Base-by-base conservation (phyloP, 2,888 invertebrate genomes). In the Acanthopleura granulata region DNA sequence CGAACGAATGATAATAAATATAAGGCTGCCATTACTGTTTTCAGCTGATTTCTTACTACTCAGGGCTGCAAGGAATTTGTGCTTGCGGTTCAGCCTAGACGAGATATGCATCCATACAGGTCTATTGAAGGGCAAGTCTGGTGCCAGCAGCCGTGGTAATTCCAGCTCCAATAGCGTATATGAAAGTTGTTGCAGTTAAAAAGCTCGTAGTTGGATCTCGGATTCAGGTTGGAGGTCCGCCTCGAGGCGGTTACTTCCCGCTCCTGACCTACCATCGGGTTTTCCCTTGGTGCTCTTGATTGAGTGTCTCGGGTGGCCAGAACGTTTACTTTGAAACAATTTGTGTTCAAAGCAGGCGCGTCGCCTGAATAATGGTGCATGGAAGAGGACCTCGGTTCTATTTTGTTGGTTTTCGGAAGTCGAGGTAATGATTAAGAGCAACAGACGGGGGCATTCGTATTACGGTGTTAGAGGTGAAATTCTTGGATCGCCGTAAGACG, bases 81-180 rank as follows among this genome's bases (percentile, higher is more conserved):
- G n/a, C n/a, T n/a, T n/a, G n/a, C n/a, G n/a, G n/a, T n/a, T n/a
- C n/a, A n/a, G n/a, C n/a, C n/a, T n/a, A n/a, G n/a, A n/a, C n/a
- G n/a, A n/a, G n/a, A n/a, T n/a, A n/a, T n/a, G n/a, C n/a, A n/a
- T n/a, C n/a, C n/a, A n/a, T n/a, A n/a, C n/a, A n/a, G n/a, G n/a
- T n/a, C n/a, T n/a, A n/a, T n/a, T 92, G 92, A 92, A 93, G 93
- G 93, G 93, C 80, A 79, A 79, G 78, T 80, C 79, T 79, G 92
- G 92, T 93, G 93, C 93, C 93, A 93, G 93, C 93, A 93, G 93
- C 93, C 92, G 93, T 93, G 93, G 93, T 93, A 93, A 93, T 92
- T 93, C 93, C 93, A 93, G 93, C 93, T 93, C 93, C 92, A 92
- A 92, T 91, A 93, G 92, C 92, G 92, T 93, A 93, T 93, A 93